A percentile compares a stretch with the other conserved stretches of the same genome.
Conservation (phyloP, 2,113 vertebrate species). For the Cyprinodon tularosa region DNA sequence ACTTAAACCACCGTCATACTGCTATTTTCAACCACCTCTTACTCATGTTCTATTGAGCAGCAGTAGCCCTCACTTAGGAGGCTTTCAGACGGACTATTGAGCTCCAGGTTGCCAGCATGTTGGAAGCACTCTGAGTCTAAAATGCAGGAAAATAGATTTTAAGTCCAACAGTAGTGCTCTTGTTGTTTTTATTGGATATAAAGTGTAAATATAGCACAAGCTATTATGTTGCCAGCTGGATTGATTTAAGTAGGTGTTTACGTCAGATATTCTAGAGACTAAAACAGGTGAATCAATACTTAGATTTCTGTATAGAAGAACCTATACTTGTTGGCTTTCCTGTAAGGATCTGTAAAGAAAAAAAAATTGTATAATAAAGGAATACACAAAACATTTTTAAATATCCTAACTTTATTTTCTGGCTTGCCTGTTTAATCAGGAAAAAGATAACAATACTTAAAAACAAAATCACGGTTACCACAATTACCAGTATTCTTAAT, state of each 20-base stretch:
- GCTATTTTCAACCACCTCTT: not conserved
- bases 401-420: not conserved
- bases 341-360: not conserved
- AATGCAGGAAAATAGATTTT: constrained; percentile 10
- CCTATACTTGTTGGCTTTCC: not conserved
- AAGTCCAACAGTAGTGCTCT: not conserved
- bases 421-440: too few relatives aligned
- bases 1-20: not conserved
- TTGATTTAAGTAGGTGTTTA: not conserved
- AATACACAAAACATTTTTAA: not conserved
- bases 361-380: not conserved
- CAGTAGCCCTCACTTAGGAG: not conserved
- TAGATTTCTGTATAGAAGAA: not conserved
- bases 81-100: not conserved
- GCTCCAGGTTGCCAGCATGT: not conserved
- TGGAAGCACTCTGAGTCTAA: not conserved
- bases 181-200: constrained; percentile 1
- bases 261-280: not conserved
- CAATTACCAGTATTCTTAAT: not conserved
- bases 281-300: not conserved
- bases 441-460: too few relatives aligned
- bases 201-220: not conserved
- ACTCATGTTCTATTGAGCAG: not conserved
- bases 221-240: not conserved
- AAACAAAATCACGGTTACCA: not conserved